These are phyloP conservation scores for Platycercus adscitus DNA, from an alignment of 2,113 vertebrate genomes.

Conservation along the genomic window DNA sequence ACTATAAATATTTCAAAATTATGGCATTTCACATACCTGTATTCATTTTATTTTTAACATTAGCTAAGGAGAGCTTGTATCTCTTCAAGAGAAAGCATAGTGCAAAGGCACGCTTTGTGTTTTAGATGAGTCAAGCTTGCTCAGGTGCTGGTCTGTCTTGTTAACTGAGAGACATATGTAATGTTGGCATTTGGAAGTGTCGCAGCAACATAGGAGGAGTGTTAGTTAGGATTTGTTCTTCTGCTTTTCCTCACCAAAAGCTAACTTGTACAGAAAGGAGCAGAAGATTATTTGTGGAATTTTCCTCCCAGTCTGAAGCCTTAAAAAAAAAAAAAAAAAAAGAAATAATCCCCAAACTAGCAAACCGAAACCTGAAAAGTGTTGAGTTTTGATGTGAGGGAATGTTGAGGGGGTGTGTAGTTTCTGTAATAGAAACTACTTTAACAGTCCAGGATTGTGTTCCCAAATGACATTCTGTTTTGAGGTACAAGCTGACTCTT, in stretches of 20 bases:
- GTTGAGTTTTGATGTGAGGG: not conserved
- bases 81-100: not conserved
- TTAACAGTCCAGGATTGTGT: not conserved
- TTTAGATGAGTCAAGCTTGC: not conserved
- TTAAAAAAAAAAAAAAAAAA: not conserved
- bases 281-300: not conserved
- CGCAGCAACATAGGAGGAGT: not conserved
- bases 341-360: not conserved
- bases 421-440: not conserved
- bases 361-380: not conserved
- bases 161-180: not conserved
- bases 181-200: not conserved
- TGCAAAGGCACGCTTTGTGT: not conserved
- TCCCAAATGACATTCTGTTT: not conserved
- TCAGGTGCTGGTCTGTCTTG: not conserved
- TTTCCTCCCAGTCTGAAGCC: not conserved
- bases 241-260: not conserved
- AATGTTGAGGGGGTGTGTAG: not conserved
- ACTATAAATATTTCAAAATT: not conserved
- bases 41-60: conserved; percentile 14
- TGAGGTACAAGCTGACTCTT: not conserved
- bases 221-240: not conserved
- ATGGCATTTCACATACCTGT: not conserved
- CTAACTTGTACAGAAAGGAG: not conserved
- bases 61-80: not conserved